Conservation (phyloP, 2,888 invertebrate genomes). For the Lasioglossum calceatum region DNA sequence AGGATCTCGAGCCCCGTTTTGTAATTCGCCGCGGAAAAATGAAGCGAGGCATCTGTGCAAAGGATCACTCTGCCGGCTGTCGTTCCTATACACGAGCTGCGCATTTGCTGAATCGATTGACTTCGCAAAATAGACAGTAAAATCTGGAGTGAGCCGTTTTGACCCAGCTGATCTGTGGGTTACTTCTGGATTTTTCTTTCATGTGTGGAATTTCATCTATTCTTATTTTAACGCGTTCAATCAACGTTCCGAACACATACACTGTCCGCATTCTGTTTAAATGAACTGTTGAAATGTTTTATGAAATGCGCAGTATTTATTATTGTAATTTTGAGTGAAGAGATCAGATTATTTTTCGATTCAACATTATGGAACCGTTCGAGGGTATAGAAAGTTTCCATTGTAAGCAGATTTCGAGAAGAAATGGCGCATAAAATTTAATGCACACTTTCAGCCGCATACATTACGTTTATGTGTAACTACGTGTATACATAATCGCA, state of each 20-base stretch:
- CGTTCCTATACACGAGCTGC: neutral
- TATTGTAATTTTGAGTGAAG: neutral
- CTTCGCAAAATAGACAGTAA: neutral
- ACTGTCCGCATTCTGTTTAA: no score
- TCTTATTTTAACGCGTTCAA: no score
- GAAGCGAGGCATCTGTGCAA: neutral
- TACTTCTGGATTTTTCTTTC: no score
- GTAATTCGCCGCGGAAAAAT: neutral
- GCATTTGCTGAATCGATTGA: neutral
- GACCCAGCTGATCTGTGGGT: no score
- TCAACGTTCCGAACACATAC: no score
- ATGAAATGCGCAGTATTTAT: neutral
- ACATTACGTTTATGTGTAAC: neutral
- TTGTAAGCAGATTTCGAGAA: neutral
- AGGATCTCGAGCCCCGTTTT: neutral
- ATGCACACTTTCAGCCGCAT: neutral
- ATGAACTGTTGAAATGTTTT: no score
- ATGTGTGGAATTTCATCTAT: no score
- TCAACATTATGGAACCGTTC: neutral
- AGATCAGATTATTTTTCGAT: neutral
- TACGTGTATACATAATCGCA: neutral
- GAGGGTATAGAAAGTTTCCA: neutral
- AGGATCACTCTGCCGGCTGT: neutral
- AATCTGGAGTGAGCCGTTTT: no score
- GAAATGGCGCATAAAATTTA: neutral